Evolutionary conservation across 2,888 invertebrate species (phyloP), one percentile per base, ranked within the genome.

Genomic region (Acanthosoma haemorrhoidale): DNA sequence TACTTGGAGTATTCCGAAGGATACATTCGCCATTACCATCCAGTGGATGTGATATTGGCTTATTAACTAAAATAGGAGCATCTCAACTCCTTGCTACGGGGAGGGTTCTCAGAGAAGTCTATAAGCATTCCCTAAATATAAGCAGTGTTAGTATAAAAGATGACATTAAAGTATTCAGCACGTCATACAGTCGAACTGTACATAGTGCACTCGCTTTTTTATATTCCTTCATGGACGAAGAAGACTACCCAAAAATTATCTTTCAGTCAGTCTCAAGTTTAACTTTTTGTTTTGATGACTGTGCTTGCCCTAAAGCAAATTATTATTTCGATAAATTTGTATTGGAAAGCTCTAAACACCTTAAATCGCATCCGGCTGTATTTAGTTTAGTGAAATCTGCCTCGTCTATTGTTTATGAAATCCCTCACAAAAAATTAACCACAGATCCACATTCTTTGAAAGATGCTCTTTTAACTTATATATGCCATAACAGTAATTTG

Each of bases 201-300:
- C 96, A 96, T 81, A 95, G 95, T 76, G 89, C 92, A 0, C 83
- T 93, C 75, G 92, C 92, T 0, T 84, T 93, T 75, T 79, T 92
- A 3, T 91, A 87, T 77, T 86, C 88, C 0, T 84, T 93, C 73
- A 81, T 92, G 38, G 87, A 88, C 3, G 80, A 81, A 69, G 75
- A 78, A 43, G 71, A 74, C 4, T 71, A 76, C 34, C 74, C 86
- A 8, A 86, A 87, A 69, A 81, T 92, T 4, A 83, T 83, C 29
- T 84, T 94, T 13, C 82, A 85, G 9, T 92, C 92, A 79, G 88
- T 89, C 66, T 90, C 90, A 76, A 90, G 91, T 77, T 87, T 91
- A 78, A 86, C 90, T 66, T 94, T 93, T 80, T 94, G 94, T 81
- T 92, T 91, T 79, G 83, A 88, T 1, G 91, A 92, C 76, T 95